phyloP scores from a whole-genome alignment of 2,888 invertebrate species.

The Frankliniella intonsa region DNA sequence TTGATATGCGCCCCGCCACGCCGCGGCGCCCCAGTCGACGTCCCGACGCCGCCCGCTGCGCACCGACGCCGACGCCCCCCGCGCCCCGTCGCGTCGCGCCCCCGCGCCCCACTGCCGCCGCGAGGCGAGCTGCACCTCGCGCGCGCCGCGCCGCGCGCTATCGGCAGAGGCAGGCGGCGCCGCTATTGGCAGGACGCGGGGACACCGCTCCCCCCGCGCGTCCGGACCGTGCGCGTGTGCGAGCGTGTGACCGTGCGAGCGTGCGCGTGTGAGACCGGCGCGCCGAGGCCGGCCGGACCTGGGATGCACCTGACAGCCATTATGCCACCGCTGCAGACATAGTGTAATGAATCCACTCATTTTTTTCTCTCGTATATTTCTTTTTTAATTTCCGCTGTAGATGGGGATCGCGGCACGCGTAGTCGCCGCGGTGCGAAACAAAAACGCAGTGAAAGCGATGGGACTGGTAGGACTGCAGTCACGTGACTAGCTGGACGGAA shows the following conservation, averaged over 20 bases:
- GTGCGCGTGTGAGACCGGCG: not conserved
- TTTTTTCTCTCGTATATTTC: too few relatives aligned
- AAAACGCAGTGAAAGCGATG: too few relatives aligned
- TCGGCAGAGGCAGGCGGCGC: not conserved
- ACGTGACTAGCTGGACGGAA: too few relatives aligned
- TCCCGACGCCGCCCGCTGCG: not conserved
- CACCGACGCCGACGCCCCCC: not conserved
- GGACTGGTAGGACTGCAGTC: too few relatives aligned
- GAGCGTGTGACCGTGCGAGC: not conserved
- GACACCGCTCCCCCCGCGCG: not conserved
- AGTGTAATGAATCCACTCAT: too few relatives aligned
- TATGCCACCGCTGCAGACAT: too few relatives aligned
- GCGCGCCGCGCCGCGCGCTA: not conserved
- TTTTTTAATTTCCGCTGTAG: too few relatives aligned
- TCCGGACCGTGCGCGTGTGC: not conserved
- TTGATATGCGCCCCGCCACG: not conserved
- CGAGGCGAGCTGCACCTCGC: not conserved
- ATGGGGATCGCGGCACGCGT: too few relatives aligned
- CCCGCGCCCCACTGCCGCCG: not conserved
- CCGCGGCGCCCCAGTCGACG: conserved; percentile 5
- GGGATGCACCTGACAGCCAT: too few relatives aligned
- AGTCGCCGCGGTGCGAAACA: too few relatives aligned
- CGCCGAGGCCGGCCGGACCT: not conserved
- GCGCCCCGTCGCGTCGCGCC: not conserved
- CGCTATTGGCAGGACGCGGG: not conserved